Evolutionary conservation across 2,888 invertebrate species (phyloP).

Genomic region (Conus canariensis): DNA sequence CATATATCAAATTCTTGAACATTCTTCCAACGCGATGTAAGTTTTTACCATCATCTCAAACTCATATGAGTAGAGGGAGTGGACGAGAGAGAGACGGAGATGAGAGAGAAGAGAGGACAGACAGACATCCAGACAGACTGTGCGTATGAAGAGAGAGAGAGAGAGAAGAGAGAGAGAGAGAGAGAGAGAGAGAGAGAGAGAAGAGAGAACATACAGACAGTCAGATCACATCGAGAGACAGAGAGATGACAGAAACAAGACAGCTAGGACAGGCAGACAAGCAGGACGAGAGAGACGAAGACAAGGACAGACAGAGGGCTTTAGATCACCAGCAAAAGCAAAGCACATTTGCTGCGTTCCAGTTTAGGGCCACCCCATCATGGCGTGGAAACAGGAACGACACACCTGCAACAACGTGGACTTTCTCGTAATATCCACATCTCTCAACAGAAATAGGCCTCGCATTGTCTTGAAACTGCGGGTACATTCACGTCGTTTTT

Average conservation of each 20-base stretch:
- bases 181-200: background rate
- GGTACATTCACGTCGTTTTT: too few species aligned
- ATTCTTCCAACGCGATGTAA: too few species aligned
- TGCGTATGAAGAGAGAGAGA: constrained; percentile 28
- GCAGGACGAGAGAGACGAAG: background rate
- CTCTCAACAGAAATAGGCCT: too few species aligned
- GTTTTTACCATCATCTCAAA: too few species aligned
- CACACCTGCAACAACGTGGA: constrained; percentile 80
- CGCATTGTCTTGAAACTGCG: too few species aligned
- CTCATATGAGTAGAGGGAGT: too few species aligned
- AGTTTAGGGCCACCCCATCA: constrained; percentile 91
- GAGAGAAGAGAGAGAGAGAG: constrained; percentile 35
- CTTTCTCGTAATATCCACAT: too few species aligned
- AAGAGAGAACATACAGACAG: background rate
- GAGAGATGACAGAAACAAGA: background rate
- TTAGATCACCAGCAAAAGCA: constrained; percentile 63
- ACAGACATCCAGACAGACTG: constrained; percentile 5
- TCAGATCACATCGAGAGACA: background rate
- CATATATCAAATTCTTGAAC: too few species aligned
- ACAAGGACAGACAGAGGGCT: background rate
- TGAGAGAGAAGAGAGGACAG: background rate
- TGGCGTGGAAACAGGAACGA: constrained; percentile 95
- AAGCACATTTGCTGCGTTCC: constrained; percentile 81
- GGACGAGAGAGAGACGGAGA: background rate
- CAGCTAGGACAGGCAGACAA: constrained; percentile 6